A percentile compares a stretch with the other conserved stretches of the same genome.
phyloP scores from a whole-genome alignment of 2,113 vertebrate genomes.

The Tretioscincus oriximinensis region DNA sequence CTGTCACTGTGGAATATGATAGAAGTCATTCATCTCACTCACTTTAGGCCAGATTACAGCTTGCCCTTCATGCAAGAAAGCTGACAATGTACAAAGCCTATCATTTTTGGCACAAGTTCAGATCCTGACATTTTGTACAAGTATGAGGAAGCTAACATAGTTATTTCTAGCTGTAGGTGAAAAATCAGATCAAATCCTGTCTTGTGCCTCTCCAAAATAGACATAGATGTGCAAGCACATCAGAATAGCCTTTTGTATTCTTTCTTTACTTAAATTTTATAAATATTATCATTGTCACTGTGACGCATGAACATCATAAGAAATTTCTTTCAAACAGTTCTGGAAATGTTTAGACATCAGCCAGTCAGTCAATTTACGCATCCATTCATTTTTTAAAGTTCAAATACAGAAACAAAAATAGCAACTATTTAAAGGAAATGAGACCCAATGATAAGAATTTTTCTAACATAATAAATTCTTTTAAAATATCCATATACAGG shows the following conservation, averaged over 20 bases:
- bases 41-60: constrained; percentile 22
- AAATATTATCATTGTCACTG: not conserved
- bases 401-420: no score
- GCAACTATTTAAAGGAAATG: no score
- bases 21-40: constrained; percentile 34
- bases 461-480: no score
- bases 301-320: not conserved
- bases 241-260: not conserved
- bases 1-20: constrained; percentile 24
- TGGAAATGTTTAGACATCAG: not conserved
- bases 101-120: constrained; percentile 9
- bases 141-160: not conserved
- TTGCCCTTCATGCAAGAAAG: constrained; percentile 28
- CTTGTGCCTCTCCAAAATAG: not conserved
- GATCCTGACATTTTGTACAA: constrained; percentile 1
- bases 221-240: not conserved
- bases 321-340: not conserved
- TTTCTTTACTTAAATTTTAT: not conserved
- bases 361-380: no score
- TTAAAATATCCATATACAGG: no score
- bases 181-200: not conserved
- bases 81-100: constrained; percentile 20
- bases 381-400: no score
- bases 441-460: no score
- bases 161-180: not conserved